Conservation (phyloP, 2,888 invertebrate species). For the Temnothorax ravouxi region DNA sequence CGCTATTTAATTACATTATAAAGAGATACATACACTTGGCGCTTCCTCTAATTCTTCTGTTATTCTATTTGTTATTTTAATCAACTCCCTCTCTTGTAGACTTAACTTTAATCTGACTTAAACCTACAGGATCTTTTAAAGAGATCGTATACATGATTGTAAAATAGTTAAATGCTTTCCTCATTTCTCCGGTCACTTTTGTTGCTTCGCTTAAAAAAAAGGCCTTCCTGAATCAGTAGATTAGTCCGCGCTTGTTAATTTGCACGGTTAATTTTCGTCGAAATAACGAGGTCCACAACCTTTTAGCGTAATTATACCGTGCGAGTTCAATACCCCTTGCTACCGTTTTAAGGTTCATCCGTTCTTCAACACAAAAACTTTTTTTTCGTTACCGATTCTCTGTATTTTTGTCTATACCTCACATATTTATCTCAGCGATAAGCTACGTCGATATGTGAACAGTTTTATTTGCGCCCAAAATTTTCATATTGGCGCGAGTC, state of each 20-base stretch:
- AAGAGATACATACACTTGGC: background rate
- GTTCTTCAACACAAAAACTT: background rate
- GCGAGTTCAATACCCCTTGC: constrained; percentile 8
- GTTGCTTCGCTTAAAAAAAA: background rate
- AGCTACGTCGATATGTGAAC: constrained; percentile 2
- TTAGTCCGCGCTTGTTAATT: constrained; percentile 15
- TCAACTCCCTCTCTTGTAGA: background rate
- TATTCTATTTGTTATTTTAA: background rate
- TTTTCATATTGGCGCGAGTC: background rate
- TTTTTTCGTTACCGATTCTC: background rate
- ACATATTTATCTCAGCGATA: constrained; percentile 1
- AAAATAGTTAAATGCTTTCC: background rate
- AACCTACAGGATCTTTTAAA: background rate
- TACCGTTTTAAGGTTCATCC: background rate
- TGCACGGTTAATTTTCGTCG: constrained; percentile 1
- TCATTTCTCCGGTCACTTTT: background rate
- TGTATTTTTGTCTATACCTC: background rate
- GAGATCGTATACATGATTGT: constrained; percentile 27
- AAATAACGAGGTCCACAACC: constrained; percentile 14
- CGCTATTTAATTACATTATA: constrained; percentile 5
- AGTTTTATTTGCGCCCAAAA: constrained; percentile 29
- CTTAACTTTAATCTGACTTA: constrained; percentile 5
- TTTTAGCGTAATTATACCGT: constrained; percentile 34
- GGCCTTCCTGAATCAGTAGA: background rate
- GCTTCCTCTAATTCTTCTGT: background rate